Evolutionary conservation across 2,888 invertebrate species (phyloP).

Genomic region (Blastobasis adustella): DNA sequence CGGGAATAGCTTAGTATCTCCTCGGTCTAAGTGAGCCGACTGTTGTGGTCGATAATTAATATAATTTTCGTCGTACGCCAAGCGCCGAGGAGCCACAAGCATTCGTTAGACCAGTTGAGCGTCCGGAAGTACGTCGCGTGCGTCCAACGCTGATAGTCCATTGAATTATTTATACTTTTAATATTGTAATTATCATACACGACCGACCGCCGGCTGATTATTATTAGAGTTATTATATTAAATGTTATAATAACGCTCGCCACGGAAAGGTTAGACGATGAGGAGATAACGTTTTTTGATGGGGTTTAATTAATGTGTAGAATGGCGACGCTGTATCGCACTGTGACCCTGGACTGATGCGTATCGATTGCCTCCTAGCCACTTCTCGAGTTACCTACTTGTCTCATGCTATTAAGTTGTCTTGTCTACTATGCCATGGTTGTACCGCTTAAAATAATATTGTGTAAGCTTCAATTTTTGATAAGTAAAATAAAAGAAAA

Average conservation of each 20-base stretch:
- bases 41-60: constrained; percentile 23
- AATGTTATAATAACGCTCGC: constrained; percentile 64
- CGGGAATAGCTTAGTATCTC: background rate
- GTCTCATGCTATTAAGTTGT: too few species aligned
- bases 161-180: constrained; percentile 74
- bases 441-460: too few species aligned
- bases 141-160: constrained; percentile 59
- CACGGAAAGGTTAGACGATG: constrained; percentile 64
- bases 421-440: too few species aligned
- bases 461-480: too few species aligned
- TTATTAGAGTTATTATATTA: constrained; percentile 69
- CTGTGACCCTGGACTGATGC: too few species aligned
- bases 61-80: constrained; percentile 52
- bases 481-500: too few species aligned
- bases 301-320: constrained; percentile 47
- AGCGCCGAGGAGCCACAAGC: constrained; percentile 45
- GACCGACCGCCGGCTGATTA: constrained; percentile 58
- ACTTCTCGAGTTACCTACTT: too few species aligned
- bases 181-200: constrained; percentile 70
- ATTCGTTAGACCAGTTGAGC: constrained; percentile 45
- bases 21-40: background rate
- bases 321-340: background rate
- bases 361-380: too few species aligned
- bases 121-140: constrained; percentile 71
- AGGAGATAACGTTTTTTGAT: constrained; percentile 54